A percentile compares a stretch with the other conserved stretches of the same genome.
phyloP scores from a whole-genome alignment of 2,888 invertebrate genomes.

The Apeira syringaria region DNA sequence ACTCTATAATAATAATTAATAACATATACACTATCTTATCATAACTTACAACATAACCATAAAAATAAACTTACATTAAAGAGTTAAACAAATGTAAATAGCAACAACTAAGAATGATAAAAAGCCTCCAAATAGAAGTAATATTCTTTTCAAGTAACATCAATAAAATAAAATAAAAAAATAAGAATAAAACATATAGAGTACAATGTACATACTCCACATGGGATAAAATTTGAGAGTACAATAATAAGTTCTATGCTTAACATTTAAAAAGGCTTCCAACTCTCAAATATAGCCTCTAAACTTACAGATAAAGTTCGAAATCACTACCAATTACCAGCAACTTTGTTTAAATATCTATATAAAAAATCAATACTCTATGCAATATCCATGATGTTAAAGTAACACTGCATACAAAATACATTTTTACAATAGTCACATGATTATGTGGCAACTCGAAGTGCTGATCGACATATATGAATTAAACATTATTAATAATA shows the following conservation, averaged over 20 bases:
- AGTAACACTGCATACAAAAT: background rate
- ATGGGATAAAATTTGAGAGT: constrained; percentile 50
- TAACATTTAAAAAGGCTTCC: constrained; percentile 40
- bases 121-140: constrained; percentile 70
- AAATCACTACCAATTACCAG: constrained; percentile 20
- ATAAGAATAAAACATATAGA: constrained; percentile 38
- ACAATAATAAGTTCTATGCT: constrained; percentile 34
- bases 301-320: constrained; percentile 41
- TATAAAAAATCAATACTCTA: background rate
- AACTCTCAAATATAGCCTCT: constrained; percentile 55
- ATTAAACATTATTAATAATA: constrained; percentile 38
- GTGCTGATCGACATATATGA: constrained; percentile 14
- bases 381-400: background rate
- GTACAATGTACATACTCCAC: constrained; percentile 20
- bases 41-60: constrained; percentile 43
- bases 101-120: constrained; percentile 69
- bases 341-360: background rate
- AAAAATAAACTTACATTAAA: constrained; percentile 59
- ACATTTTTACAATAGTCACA: background rate
- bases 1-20: constrained; percentile 26
- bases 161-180: constrained; percentile 60
- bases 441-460: constrained; percentile 12
- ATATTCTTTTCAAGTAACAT: constrained; percentile 55
- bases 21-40: constrained; percentile 28
- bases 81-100: constrained; percentile 77